Percentiles rank a stretch among this genome's conserved stretches.
Evolutionary conservation across 2,113 vertebrate species (phyloP).

Genomic region (Plotosus lineatus): DNA sequence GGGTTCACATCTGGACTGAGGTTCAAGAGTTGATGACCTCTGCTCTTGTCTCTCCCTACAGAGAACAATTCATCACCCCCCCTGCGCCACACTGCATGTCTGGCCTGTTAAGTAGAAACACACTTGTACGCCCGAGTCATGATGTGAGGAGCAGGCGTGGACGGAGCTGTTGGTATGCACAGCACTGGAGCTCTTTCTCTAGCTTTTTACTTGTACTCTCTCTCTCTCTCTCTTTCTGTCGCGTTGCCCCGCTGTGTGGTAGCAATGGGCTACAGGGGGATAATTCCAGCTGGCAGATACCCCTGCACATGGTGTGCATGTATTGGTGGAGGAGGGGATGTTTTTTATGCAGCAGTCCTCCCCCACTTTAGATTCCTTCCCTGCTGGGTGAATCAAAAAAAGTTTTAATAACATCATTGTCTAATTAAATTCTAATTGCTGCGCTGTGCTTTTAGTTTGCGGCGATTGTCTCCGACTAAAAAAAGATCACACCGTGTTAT

Average conservation of each 20-base stretch:
- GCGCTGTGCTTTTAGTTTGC: conserved; percentile 21
- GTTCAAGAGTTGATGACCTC: not conserved
- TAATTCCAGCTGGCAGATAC: not conserved
- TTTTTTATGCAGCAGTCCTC: conserved; percentile 17
- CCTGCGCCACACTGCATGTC: not conserved
- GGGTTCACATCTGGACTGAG: not conserved
- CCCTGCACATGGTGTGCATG: not conserved
- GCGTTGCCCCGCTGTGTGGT: not conserved
- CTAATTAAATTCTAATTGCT: conserved; percentile 41
- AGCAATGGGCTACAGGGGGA: not conserved
- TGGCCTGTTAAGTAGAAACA: conserved; percentile 11
- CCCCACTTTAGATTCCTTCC: conserved; percentile 26
- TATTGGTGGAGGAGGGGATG: not conserved
- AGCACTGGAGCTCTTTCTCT: not conserved
- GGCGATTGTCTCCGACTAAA: conserved; percentile 16
- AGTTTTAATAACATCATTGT: conserved; percentile 24
- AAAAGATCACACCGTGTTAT: conserved; percentile 10
- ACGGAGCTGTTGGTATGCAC: not conserved
- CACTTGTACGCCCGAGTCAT: not conserved
- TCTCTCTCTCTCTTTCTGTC: too few relatives aligned
- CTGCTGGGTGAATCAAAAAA: conserved; percentile 32
- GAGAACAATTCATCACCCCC: not conserved
- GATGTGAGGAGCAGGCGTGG: not conserved
- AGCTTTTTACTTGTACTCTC: not conserved
- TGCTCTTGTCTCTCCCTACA: conserved; percentile 7